Conservation (phyloP, 2,113 vertebrate genomes). For the Hepsetus odoe region DNA sequence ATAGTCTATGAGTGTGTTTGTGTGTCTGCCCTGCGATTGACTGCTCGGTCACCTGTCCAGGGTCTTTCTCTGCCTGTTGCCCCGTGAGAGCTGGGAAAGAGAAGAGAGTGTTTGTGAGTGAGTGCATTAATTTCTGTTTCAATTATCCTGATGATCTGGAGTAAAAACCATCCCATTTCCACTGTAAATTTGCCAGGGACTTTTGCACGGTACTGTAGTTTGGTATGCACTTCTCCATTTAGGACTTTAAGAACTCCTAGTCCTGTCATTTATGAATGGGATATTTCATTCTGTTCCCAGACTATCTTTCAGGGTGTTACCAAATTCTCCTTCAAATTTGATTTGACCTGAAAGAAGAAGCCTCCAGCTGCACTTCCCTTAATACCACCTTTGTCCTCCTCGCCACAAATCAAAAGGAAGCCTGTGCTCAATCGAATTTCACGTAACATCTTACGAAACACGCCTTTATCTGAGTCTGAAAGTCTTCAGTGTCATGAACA, state of each 20-base stretch:
- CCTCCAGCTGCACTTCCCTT: not conserved
- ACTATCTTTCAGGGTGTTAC: not conserved
- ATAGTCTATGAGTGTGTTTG: too few species aligned
- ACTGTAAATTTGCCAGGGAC: too few species aligned
- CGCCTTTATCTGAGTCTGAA: not conserved
- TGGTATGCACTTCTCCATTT: not conserved
- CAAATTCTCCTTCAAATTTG: not conserved
- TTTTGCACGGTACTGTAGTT: not conserved
- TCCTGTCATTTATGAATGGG: not conserved
- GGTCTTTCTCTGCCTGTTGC: too few species aligned
- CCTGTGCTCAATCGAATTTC: not conserved
- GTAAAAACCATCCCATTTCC: too few species aligned
- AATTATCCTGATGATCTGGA: too few species aligned
- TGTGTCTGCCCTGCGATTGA: too few species aligned
- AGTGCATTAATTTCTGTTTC: too few species aligned
- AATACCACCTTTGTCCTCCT: not conserved
- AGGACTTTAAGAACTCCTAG: not conserved
- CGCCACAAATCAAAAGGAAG: not conserved
- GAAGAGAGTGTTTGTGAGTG: too few species aligned
- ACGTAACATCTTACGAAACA: not conserved
- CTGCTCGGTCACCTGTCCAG: too few species aligned
- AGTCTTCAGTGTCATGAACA: not conserved
- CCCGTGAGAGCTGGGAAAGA: too few species aligned
- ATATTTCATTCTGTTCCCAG: not conserved
- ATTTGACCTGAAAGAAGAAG: not conserved